Evolutionary conservation across 2,797 vertebrate species (phyloP), one percentile per base, ranked within the genome.

Genomic region (Hypotaenidia okinawae): DNA sequence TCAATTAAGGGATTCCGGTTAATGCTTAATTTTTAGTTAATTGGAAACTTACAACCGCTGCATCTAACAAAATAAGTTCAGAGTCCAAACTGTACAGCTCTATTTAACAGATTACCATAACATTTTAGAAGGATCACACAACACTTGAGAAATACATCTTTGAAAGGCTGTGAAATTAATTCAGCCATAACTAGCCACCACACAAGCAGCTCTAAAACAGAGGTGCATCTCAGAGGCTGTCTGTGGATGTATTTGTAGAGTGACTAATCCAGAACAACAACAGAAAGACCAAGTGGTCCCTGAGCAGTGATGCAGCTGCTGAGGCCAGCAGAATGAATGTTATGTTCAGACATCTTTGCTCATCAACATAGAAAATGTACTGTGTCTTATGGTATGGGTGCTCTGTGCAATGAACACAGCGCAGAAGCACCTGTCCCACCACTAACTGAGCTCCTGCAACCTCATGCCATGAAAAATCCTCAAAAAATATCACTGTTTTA

Each of bases 1-100:
- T 73, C 90, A 92, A 52, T 95, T 93, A 83, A 86, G 89, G 32
- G 86, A 91, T 87, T 78, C 49, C 81, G 93, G 98, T 98, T 98
- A 98, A 98, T 98, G 94, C 96, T 97, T 98, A 98, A 98, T 98
- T 97, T 98, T 96, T 98, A 96, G 98, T 99, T 99, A 99, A 98
- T 98, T 97, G 95, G 90, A 90, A 98, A 97, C 96, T 98, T 95
- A 97, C 98, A 97, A 98, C 95, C 96, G 95, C 80, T 86, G 92
- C 97, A 87, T 84, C 81, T 82, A 96, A 88, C 96, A 94, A 96
- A 93, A 96, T 97, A 96, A 91, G 97, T 97, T 90, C 97, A 97
- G 94, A 97, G 97, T 97, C 97, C 97, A 97, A 96, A 94, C 87
- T 95, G 96, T 92, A 96, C 90, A 88, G 85, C 1, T 35, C 94